Base-by-base conservation (phyloP, 2,113 vertebrate species). In the Scomber scombrus region DNA sequence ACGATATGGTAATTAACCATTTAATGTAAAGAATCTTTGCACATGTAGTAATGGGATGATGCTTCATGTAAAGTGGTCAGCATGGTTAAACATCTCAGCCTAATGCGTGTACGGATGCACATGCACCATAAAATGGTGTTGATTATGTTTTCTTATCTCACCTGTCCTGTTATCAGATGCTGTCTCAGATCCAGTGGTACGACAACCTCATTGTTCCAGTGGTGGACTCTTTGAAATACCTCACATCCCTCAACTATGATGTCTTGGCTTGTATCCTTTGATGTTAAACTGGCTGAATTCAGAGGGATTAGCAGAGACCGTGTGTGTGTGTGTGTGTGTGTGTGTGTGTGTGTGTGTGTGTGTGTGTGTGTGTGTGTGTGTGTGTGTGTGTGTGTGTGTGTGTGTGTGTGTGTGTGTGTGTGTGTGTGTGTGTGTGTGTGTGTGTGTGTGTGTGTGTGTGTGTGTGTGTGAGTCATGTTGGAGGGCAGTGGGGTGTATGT, bases 171-270 rank as follows among this genome's bases (percentile, higher is more conserved):
- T 85, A 89, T 29, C 91, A 99, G 98, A 98, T 99, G 90, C 94
- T 99, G 85, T 99, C 97, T 46, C 98, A 99, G 94, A 99, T 99
- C 93, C 98, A 99, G 87, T 99, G 98, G 93, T 99, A 99, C 0
- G 97, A 99, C 94, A 99, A 99, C 91, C 95, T 99, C 87, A 99
- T 99, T 87, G 97, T 95, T 75, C 98, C 98, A 0, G 98, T 99
- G 66, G 98, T 99, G 85, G 98, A 99, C 90, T 99, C 98, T 5
- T 92, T 99, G 93, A 99, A 99, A 96, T 99, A 98, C 96, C 97
- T 99, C 95, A 99, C 98, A 81, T 99, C 97, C 0, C 94, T 99
- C 88, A 99, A 98, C 94, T 99, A 99, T 0, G 98, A 99, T 84
- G 96, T 99, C 79, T 93, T 99, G 94, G 98, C 98, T n/a, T 99